phyloP scores from a whole-genome alignment of 2,888 invertebrate genomes.

The Uloborus plumipes region DNA sequence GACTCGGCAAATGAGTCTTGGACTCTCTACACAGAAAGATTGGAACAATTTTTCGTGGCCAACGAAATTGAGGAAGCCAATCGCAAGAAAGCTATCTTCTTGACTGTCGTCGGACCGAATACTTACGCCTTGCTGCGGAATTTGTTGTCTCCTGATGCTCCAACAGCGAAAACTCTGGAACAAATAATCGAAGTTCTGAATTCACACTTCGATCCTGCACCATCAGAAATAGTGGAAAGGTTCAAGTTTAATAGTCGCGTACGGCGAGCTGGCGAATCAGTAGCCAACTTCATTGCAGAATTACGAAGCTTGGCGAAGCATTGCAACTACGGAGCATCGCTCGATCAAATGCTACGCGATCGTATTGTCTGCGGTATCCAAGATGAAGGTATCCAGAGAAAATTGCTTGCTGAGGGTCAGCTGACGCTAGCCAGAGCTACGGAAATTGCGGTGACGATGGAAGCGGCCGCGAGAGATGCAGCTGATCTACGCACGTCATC shows the following conservation, averaged over 20 bases:
- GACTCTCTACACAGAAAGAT: neutral
- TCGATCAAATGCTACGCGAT: conserved; percentile 15
- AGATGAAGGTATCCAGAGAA: conserved; percentile 9
- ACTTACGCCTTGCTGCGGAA: conserved; percentile 17
- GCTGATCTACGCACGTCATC: neutral
- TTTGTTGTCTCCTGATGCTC: neutral
- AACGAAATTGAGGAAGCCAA: neutral
- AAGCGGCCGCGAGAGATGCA: neutral
- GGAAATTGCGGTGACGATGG: neutral
- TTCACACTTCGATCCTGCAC: conserved; percentile 4
- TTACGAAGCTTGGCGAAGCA: neutral
- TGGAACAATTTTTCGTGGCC: conserved; percentile 8
- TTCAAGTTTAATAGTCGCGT: neutral
- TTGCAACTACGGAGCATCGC: conserved; percentile 11
- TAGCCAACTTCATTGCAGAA: neutral
- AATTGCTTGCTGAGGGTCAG: conserved; percentile 9
- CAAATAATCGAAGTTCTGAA: neutral
- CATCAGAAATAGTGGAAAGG: neutral
- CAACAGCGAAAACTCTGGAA: neutral
- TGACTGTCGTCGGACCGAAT: conserved; percentile 8
- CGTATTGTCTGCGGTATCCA: conserved; percentile 15
- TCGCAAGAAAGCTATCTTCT: neutral
- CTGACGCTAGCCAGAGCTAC: conserved; percentile 8
- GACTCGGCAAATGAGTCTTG: neutral
- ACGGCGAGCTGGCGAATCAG: neutral